Base-by-base conservation (phyloP, 2,113 vertebrate genomes). In the Actinemys pallida region DNA sequence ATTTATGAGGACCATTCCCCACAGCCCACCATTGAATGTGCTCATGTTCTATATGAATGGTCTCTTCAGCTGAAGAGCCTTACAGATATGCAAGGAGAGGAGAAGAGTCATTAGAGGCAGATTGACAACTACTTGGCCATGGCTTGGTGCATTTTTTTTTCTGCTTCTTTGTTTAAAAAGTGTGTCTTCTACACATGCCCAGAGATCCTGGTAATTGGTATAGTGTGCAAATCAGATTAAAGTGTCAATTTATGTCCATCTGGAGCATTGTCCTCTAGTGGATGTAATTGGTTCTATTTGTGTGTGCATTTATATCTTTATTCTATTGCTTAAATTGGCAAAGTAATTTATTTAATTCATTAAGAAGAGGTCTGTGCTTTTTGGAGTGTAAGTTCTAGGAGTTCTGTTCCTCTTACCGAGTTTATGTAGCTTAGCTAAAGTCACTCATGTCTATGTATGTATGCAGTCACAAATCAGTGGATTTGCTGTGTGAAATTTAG, bases 281-380 rank as follows among this genome's bases (percentile, higher is more conserved):
- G 92, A 88, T 90, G 82, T 91, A 91, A 86, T 0, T 1, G 14
- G 39, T 62, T 87, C 42, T 84, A 87, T 72, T 72, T 20, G 65
- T 17, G 16, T 78, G 10, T 85, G 81, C 75, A 50, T 96, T 92
- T 54, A 87, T 92, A 79, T 91, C 88, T 95, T 96, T 96, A 94
- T 96, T 95, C 78, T 86, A 84, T 93, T 95, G 25, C 49, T 91
- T 88, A 75, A 84, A 93, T 53, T 47, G 88, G 79, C n/a, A 69
- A 45, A 79, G 78, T 92, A 90, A 91, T 94, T 90, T 4, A 56
- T 91, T 92, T 87, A 10, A 6, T 65, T 91, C 96, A 93, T 94
- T 94, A 96, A 96, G 92, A 97, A 96, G 86, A 92, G 75, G 9
- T 65, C 86, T 94, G 56, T 96, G 53, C 94, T 39, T 97, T 96